Conservation (phyloP, 2,113 vertebrate species). For the Tiliqua scincoides region DNA sequence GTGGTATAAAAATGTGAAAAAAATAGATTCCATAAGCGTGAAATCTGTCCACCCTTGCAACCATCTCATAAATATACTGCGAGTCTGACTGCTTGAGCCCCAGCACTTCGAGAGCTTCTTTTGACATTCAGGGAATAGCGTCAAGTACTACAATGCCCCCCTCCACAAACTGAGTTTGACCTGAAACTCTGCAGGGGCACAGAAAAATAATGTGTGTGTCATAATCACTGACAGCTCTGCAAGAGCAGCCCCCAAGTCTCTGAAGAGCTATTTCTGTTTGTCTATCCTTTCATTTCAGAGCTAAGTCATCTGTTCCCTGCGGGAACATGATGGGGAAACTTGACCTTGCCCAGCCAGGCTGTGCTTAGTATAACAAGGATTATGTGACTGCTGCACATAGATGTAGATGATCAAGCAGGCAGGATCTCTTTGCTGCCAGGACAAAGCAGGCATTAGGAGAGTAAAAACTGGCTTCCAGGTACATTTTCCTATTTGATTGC, state of each 20-base stretch:
- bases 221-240: background rate
- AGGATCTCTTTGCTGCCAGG: conserved; percentile 13
- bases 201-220: background rate
- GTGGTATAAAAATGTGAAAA: too few relatives aligned
- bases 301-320: background rate
- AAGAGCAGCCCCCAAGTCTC: background rate
- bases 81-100: background rate
- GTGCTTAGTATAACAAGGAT: conserved; percentile 42
- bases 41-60: background rate
- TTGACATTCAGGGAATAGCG: background rate
- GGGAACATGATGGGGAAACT: background rate
- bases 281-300: background rate
- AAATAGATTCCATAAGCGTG: too few relatives aligned
- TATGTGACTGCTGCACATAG: conserved; percentile 48
- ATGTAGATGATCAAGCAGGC: conserved; percentile 38
- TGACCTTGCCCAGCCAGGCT: background rate
- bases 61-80: background rate
- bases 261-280: background rate
- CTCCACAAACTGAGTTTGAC: background rate
- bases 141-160: background rate
- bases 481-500: conserved; percentile 40
- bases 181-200: background rate
- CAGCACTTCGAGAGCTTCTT: background rate
- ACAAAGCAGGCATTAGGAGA: conserved; percentile 34
- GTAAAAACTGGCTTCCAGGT: conserved; percentile 42